Evolutionary conservation across 2,113 vertebrate genomes (phyloP).

Genomic region (Tragelaphus scriptus): DNA sequence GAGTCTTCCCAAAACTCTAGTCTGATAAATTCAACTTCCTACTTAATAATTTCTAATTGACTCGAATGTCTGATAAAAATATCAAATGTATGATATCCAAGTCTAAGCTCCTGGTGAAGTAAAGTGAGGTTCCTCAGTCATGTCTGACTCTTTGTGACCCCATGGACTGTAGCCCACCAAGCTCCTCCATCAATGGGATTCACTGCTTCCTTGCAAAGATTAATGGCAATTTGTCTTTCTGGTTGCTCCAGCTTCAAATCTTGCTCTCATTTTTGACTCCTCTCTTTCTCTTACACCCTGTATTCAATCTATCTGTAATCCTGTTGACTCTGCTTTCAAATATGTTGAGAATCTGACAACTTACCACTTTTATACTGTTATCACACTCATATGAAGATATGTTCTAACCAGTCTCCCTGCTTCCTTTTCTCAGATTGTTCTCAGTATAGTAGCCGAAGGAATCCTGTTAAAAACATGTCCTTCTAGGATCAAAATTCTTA

Average conservation of each 20-base stretch:
- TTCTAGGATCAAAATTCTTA: neutral
- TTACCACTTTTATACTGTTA: neutral
- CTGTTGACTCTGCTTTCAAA: neutral
- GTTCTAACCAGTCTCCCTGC: neutral
- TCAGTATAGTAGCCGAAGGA: neutral
- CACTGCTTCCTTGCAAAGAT: neutral
- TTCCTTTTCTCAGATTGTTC: neutral
- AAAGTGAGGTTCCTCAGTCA: no score
- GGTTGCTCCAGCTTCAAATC: neutral
- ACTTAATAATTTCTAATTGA: neutral
- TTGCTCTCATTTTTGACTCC: neutral
- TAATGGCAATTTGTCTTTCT: neutral
- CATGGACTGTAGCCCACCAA: no score
- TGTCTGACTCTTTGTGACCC: no score
- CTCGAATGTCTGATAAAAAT: neutral
- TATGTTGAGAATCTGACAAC: neutral
- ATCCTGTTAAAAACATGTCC: neutral
- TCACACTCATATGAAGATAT: neutral
- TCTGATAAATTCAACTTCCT: neutral
- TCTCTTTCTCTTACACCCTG: neutral
- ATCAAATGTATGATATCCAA: neutral
- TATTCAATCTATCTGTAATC: neutral
- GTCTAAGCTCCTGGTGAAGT: neutral
- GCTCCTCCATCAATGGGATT: no score
- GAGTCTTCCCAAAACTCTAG: neutral